These are phyloP conservation scores for Denticeps clupeoides DNA, from an alignment of 2,797 vertebrate species.

Conservation along the genomic window DNA sequence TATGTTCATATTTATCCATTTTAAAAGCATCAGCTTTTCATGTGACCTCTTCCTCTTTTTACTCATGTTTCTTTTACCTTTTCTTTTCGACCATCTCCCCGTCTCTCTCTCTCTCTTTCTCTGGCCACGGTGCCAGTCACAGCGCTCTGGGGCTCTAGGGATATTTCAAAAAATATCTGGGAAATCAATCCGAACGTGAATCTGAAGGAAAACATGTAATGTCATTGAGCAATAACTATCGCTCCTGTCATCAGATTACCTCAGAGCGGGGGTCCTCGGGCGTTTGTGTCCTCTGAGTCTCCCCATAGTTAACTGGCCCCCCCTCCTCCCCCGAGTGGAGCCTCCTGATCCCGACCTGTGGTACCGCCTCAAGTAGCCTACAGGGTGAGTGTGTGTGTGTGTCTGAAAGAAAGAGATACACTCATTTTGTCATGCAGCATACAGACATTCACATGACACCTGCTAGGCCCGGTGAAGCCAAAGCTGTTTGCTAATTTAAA, in stretches of 20 bases:
- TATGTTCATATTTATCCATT: neutral
- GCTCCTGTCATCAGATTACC: slow-evolving; percentile 78
- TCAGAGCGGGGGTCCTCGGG: slow-evolving; percentile 77
- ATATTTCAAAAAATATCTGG: slow-evolving; percentile 85
- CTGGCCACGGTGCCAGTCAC: slow-evolving; percentile 50
- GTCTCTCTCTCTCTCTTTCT: slow-evolving; percentile 4
- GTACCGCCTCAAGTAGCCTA: slow-evolving; percentile 48
- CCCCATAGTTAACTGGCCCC: slow-evolving; percentile 62
- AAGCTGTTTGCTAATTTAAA: too few relatives aligned
- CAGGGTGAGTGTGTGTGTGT: slow-evolving; percentile 36
- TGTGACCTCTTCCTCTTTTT: slow-evolving; percentile 3
- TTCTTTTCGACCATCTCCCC: neutral
- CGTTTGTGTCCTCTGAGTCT: slow-evolving; percentile 65
- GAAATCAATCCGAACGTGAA: slow-evolving; percentile 93
- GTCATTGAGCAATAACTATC: slow-evolving; percentile 95
- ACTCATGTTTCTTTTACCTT: neutral
- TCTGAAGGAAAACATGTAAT: slow-evolving; percentile 91
- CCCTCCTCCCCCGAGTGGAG: slow-evolving; percentile 34
- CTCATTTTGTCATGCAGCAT: too few relatives aligned
- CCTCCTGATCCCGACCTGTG: slow-evolving; percentile 19
- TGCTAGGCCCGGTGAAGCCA: too few relatives aligned
- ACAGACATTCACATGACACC: too few relatives aligned
- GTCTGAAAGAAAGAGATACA: too few relatives aligned
- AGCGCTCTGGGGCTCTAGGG: slow-evolving; percentile 77
- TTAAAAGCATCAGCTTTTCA: neutral